Evolutionary conservation across 2,888 invertebrate species (phyloP), one percentile per base, ranked within the genome.

Genomic region (Cephus pygmeus): DNA sequence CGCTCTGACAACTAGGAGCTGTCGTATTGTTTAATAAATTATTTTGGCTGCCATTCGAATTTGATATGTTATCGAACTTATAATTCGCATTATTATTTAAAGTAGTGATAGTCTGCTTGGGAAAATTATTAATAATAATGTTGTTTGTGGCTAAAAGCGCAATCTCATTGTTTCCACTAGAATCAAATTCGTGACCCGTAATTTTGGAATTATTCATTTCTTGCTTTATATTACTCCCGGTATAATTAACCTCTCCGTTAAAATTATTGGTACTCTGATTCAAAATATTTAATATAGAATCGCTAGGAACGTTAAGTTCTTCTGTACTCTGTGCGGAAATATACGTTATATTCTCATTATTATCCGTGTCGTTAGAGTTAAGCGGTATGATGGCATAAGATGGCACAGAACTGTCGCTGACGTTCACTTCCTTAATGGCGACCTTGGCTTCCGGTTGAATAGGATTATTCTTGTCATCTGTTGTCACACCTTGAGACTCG

Each of bases 351-450:
- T 82, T 83, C 76, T 79, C 79, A 73, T 77, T 80, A 35, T 78
- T 81, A 79, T 83, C 81, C 23, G 76, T 73, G 40, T 84, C 81
- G 68, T 81, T 83, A 12, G 86, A 78, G 73, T 83, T 84, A 77
- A 88, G 79, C 30, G 88, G 85, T 73, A 89, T 83, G 40, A 90
- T 83, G 4, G 87, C 82, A 73, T 86, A 89, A 1, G 87, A 85
- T 73, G 86, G 84, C 75, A 85, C 82, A 23, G 79, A 78, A 69
- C 76, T 80, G 69, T 75, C 77, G 3, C 83, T 79, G 73, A n/a
- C 71, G 71, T 69, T 35, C 33, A 79, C 73, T 69, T 83, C 79
- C 56, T 73, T 69, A 69, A 78, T 76, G 40, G 81, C 82, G 69
- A 68, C 81, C 79, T 85, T 85, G 77, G 81, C 81, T 79, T 80